phyloP scores from a whole-genome alignment of 2,113 vertebrate genomes.

The Phalacrocorax brasilianus region DNA sequence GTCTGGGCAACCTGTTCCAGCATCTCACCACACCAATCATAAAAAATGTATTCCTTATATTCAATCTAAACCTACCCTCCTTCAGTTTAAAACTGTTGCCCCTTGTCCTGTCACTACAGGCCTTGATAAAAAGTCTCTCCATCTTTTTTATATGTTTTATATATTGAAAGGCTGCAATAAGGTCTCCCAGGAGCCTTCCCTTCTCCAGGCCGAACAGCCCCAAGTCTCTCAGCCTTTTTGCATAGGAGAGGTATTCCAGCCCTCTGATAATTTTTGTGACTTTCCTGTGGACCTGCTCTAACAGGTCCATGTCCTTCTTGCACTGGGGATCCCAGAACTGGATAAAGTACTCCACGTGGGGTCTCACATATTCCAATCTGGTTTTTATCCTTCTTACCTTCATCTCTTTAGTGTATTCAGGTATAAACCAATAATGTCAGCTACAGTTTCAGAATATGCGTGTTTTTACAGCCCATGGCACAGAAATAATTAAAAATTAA shows the following conservation, averaged over 20 bases:
- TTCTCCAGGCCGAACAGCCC: not conserved
- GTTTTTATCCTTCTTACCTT: not conserved
- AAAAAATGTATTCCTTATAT: not conserved
- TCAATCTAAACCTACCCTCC: not conserved
- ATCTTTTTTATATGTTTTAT: not conserved
- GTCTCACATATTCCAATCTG: not conserved
- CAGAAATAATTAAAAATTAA: not conserved
- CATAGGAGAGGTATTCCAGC: not conserved
- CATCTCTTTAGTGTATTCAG: not conserved
- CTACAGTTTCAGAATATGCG: not conserved
- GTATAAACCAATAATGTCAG: not conserved
- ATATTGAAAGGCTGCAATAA: not conserved
- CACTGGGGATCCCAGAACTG: not conserved
- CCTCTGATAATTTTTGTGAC: not conserved
- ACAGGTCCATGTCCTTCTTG: not conserved
- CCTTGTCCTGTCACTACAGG: not conserved
- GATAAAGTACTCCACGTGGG: not conserved
- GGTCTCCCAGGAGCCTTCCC: accelerated
- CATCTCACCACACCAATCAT: not conserved
- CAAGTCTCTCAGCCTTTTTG: not conserved
- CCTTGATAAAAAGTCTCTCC: not conserved
- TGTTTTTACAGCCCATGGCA: not conserved
- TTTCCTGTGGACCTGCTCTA: not conserved
- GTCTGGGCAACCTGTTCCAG: not conserved
- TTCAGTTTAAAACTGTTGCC: not conserved